These are phyloP conservation scores for Oscheius sp. DNA, from an alignment of 2,888 invertebrate species.

Conservation along the genomic window DNA sequence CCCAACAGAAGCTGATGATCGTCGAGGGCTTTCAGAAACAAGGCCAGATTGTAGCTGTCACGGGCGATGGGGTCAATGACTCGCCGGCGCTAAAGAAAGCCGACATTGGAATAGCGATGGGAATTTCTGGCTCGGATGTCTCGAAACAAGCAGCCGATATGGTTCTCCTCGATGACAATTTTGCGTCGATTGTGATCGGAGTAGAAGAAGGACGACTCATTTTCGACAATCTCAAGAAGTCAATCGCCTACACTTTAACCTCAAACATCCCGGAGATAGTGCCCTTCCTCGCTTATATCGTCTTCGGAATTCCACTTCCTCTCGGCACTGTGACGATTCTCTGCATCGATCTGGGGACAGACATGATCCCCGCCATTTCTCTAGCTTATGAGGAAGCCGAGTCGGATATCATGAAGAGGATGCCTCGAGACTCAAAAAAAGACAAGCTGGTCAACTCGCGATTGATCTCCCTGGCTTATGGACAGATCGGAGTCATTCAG, in stretches of 20 bases:
- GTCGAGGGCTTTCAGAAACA: conserved; percentile 76
- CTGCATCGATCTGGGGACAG: conserved; percentile 76
- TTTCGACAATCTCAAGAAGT: conserved; percentile 76
- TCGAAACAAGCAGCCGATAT: conserved; percentile 97
- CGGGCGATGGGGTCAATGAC: conserved; percentile 77
- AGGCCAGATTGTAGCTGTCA: conserved; percentile 76
- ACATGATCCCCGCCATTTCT: conserved; percentile 79
- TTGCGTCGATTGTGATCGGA: conserved; percentile 90
- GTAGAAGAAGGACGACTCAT: conserved; percentile 78
- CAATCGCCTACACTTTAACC: conserved; percentile 75
- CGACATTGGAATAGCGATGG: conserved; percentile 73
- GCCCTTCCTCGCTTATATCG: conserved; percentile 74
- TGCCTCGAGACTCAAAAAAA: conserved; percentile 76
- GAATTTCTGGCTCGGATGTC: conserved; percentile 74
- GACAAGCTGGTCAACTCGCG: conserved; percentile 82
- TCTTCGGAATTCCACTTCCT: conserved; percentile 74
- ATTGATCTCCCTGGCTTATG: conserved; percentile 99
- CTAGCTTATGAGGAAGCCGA: conserved; percentile 81
- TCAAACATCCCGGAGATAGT: conserved; percentile 75
- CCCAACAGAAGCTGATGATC: conserved; percentile 75
- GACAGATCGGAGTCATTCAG: conserved; percentile 99
- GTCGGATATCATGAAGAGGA: conserved; percentile 80
- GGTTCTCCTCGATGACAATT: conserved; percentile 98
- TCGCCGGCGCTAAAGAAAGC: conserved; percentile 77
- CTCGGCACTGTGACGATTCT: conserved; percentile 75